phyloP scores from a whole-genome alignment of 2,797 vertebrate genomes.

The Eospalax fontanierii region DNA sequence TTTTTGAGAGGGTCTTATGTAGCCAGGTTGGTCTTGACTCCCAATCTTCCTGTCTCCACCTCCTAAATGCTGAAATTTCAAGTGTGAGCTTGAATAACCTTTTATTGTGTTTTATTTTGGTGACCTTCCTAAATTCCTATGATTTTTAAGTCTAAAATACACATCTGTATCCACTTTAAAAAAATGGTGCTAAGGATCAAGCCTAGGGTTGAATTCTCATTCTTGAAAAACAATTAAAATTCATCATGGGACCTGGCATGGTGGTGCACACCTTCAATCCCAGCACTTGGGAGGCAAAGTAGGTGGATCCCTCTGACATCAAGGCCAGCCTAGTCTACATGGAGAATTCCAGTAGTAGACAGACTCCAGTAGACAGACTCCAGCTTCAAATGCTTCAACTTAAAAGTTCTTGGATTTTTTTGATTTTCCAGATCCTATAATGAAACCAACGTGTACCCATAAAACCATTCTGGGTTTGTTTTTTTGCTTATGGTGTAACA shows the following conservation, averaged over 20 bases:
- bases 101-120: not conserved
- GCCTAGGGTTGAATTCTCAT: not conserved
- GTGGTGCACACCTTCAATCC: not conserved
- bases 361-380: too few relatives aligned
- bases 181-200: not conserved
- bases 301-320: too few relatives aligned
- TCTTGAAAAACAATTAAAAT: not conserved
- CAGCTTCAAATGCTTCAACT: too few relatives aligned
- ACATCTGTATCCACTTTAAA: not conserved
- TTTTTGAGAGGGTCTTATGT: not conserved
- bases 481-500: too few relatives aligned
- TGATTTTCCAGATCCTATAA: too few relatives aligned
- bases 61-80: not conserved
- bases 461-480: too few relatives aligned
- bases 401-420: too few relatives aligned
- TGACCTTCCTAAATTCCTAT: not conserved
- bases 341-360: too few relatives aligned
- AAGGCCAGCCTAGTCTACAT: not conserved
- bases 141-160: not conserved
- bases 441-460: too few relatives aligned
- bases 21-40: not conserved
- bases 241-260: not conserved
- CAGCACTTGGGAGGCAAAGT: not conserved
- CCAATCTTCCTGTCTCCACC: too few relatives aligned
- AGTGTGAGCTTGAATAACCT: too few relatives aligned